Base-by-base conservation (phyloP, 2,797 vertebrate genomes). In the Sarcophilus harrisii region DNA sequence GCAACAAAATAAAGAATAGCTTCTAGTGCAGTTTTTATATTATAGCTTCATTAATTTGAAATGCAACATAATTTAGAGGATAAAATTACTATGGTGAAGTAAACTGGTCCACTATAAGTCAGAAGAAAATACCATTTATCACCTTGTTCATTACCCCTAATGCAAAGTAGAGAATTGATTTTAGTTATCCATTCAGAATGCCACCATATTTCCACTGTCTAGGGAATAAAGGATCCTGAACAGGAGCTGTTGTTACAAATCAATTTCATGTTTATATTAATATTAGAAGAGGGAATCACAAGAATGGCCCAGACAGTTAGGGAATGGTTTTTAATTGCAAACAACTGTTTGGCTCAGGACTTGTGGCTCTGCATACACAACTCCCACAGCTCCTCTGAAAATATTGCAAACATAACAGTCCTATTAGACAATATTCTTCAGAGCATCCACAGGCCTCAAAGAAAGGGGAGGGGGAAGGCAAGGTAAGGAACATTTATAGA, bases 91-190 rank as follows among this genome's bases (percentile, higher is more conserved):
- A 1, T 89, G 49, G 55, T 95, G 95, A 96, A 92, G 60, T 91
- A 55, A 92, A 96, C 30, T 32, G 91, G 13, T 58, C 8, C 90
- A 52, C 14, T 55, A 28, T 60, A 92, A 97, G 11, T 93, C 57
- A 97, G 96, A 96, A 92, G 3, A 57, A 97, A 96, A 96, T 81
- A 62, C 57, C 11, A 95, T 92, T 94, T 59, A 49, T 95, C 90
- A 54, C 58, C 16, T 92, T 16, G 29, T 55, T 97, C 96, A 27
- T 91, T 95, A 49, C 11, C 0, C 0, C 92, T 91, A 96, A 94
- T 92, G 57, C 57, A 96, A 96, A 96, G 94, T 81, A 95, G n/a
- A 96, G 94, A 89, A 93, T 90, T 27, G 52, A 96, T 92, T 97
- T 97, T 73, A 95, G 24, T 55, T 90, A 58, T 91, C 90, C 30